Evolutionary conservation across 2,797 vertebrate genomes (phyloP).

Genomic region (Melopsittacus undulatus): DNA sequence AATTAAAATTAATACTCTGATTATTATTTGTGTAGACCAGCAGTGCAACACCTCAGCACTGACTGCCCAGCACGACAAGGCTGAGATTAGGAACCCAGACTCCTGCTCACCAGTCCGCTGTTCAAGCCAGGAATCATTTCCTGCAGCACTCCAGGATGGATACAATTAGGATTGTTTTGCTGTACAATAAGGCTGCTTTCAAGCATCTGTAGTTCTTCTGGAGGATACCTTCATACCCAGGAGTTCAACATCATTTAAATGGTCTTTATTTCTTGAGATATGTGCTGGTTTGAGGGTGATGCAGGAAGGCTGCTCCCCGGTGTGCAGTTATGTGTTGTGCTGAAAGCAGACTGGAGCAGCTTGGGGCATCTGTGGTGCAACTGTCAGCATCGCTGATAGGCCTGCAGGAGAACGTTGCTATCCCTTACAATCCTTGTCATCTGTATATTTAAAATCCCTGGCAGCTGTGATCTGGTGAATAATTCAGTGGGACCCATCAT

Average conservation of each 20-base stretch:
- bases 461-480: constrained; percentile 52
- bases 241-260: background rate
- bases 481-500: constrained; percentile 34
- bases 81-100: background rate
- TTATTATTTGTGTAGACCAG: background rate
- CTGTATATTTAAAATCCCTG: background rate
- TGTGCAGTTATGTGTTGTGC: background rate
- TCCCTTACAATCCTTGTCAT: background rate
- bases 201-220: background rate
- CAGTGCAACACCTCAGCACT: background rate
- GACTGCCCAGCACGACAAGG: accelerated
- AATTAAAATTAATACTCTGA: background rate
- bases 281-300: accelerated
- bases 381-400: background rate
- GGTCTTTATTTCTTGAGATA: background rate
- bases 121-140: background rate
- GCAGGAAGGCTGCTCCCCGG: background rate
- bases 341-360: background rate
- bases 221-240: background rate
- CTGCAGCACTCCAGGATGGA: background rate
- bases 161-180: background rate
- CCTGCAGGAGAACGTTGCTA: background rate
- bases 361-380: background rate
- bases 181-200: background rate
- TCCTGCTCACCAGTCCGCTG: background rate